A percentile compares a stretch with the other conserved stretches of the same genome.
Conservation (phyloP, 2,888 invertebrate species). For the Erebia aethiops region DNA sequence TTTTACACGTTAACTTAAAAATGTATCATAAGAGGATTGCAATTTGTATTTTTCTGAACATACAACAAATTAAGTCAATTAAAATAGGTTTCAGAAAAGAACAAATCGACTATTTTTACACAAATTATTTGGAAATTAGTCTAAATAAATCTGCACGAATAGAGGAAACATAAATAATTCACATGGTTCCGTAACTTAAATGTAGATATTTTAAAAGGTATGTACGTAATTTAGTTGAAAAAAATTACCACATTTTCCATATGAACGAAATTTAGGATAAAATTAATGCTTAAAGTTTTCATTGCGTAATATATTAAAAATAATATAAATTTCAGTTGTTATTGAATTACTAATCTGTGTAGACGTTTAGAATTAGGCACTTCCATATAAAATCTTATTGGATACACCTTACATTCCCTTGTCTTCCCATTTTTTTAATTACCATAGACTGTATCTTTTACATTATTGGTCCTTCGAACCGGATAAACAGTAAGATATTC, state of each 20-base stretch:
- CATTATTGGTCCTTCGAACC: slow-evolving; percentile 15
- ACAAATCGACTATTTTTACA: slow-evolving; percentile 1
- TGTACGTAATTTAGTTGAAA: background rate
- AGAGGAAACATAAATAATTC: background rate
- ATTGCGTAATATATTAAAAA: slow-evolving; percentile 15
- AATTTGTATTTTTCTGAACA: slow-evolving; percentile 3
- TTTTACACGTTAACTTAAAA: slow-evolving; percentile 27
- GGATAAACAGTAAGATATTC: slow-evolving; percentile 3
- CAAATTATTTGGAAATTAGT: background rate
- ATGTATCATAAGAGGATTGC: background rate
- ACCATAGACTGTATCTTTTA: background rate
- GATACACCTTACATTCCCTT: background rate
- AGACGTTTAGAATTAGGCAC: background rate
- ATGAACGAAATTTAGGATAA: background rate
- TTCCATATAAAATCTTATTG: background rate
- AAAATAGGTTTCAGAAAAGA: background rate
- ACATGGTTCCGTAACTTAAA: background rate
- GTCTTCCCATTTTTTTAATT: background rate
- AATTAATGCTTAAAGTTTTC: background rate
- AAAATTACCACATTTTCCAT: no score
- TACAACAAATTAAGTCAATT: slow-evolving; percentile 11
- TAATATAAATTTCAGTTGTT: no score
- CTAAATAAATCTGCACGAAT: background rate
- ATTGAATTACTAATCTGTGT: no score
- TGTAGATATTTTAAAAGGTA: background rate